phyloP scores from a whole-genome alignment of 2,797 vertebrate genomes.

The Mus spretus region DNA sequence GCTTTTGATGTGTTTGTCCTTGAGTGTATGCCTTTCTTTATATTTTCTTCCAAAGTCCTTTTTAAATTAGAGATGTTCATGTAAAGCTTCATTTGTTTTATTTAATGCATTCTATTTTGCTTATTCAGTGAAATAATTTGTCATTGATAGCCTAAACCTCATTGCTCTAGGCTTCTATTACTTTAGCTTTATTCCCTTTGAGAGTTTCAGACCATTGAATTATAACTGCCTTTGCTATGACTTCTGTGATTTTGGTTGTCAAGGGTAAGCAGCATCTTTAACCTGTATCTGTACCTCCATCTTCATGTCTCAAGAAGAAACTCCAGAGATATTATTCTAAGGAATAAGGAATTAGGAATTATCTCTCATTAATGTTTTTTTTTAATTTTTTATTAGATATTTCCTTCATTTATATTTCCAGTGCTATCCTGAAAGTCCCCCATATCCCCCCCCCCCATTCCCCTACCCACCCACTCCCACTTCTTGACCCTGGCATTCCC shows the following conservation, averaged over 20 bases:
- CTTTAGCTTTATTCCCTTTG: constrained; percentile 47
- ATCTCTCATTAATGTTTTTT: not conserved
- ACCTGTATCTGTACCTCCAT: not conserved
- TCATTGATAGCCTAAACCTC: not conserved
- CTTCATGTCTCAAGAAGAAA: not conserved
- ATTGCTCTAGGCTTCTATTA: constrained; percentile 10
- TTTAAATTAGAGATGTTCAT: constrained; percentile 56
- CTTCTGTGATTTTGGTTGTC: constrained; percentile 34
- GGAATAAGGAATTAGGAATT: not conserved
- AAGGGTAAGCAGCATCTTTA: constrained; percentile 19
- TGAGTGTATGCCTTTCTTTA: constrained; percentile 9
- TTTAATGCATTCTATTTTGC: constrained; percentile 61
- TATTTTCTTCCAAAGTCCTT: not conserved
- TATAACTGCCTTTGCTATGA: constrained; percentile 41
- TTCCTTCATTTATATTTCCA: too few species aligned
- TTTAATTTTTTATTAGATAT: too few species aligned
- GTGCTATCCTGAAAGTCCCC: too few species aligned
- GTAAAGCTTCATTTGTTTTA: constrained; percentile 59
- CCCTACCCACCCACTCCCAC: too few species aligned
- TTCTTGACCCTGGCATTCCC: too few species aligned
- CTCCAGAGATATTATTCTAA: not conserved
- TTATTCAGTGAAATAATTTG: constrained; percentile 46
- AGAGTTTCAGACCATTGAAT: constrained; percentile 56
- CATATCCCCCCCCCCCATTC: too few species aligned
- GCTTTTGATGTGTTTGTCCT: constrained; percentile 13